Conservation (phyloP, 2,797 vertebrate genomes). For the Orientallactaga sibirica region DNA sequence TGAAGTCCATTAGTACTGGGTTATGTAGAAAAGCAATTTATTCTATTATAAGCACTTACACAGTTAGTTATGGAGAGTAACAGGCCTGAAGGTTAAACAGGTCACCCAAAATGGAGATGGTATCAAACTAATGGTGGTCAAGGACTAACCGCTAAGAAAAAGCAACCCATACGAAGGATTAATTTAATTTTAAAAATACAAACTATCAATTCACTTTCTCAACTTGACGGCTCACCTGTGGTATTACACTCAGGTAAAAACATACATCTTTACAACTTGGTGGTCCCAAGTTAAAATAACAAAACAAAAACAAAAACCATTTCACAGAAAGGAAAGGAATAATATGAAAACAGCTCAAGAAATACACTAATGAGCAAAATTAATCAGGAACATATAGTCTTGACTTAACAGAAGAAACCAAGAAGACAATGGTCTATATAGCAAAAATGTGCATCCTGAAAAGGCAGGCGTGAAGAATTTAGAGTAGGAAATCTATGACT, state of each 20-base stretch:
- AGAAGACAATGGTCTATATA: slow-evolving; percentile 58
- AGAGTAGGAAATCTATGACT: slow-evolving; percentile 75
- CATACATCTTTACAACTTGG: slow-evolving; percentile 86
- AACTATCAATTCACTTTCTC: slow-evolving; percentile 78
- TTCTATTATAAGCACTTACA: slow-evolving; percentile 89
- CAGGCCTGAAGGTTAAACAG: slow-evolving; percentile 87
- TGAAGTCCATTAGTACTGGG: slow-evolving; percentile 58
- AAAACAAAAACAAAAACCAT: slow-evolving; percentile 80
- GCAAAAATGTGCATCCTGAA: slow-evolving; percentile 72
- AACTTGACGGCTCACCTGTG: slow-evolving; percentile 75
- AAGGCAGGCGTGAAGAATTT: slow-evolving; percentile 69
- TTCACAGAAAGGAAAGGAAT: slow-evolving; percentile 88
- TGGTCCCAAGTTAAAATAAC: slow-evolving; percentile 83
- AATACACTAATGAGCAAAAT: slow-evolving; percentile 86
- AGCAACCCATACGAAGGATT: slow-evolving; percentile 80
- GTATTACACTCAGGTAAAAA: slow-evolving; percentile 80
- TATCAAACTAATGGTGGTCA: slow-evolving; percentile 80
- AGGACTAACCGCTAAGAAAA: slow-evolving; percentile 84
- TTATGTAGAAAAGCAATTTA: slow-evolving; percentile 90
- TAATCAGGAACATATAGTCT: slow-evolving; percentile 71
- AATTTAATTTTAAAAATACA: slow-evolving; percentile 83
- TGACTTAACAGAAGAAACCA: slow-evolving; percentile 75
- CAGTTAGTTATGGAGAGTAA: slow-evolving; percentile 86
- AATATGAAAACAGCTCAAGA: slow-evolving; percentile 88
- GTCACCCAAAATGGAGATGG: slow-evolving; percentile 86